These are phyloP conservation scores for Xylota sylvarum DNA, from an alignment of 2,888 invertebrate species.

Conservation along the genomic window DNA sequence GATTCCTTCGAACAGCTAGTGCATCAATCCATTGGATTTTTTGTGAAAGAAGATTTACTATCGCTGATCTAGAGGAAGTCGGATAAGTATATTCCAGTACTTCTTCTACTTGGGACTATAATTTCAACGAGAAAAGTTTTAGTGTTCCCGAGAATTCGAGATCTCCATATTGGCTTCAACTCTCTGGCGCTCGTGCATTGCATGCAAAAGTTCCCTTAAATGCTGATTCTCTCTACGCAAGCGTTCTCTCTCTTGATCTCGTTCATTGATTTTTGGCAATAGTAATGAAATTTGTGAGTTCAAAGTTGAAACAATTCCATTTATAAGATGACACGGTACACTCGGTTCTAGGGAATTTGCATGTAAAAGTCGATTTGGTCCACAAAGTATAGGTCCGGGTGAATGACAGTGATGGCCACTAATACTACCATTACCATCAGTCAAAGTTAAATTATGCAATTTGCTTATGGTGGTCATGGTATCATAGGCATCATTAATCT, in stretches of 20 bases:
- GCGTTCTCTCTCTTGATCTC: constrained; percentile 91
- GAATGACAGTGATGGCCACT: constrained; percentile 57
- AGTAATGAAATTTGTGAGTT: constrained; percentile 89
- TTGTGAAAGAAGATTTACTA: no score
- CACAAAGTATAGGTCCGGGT: constrained; percentile 80
- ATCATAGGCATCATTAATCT: constrained; percentile 82
- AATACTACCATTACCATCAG: constrained; percentile 34
- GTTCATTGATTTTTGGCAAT: constrained; percentile 90
- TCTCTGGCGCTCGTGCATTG: constrained; percentile 86
- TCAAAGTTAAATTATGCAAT: constrained; percentile 57
- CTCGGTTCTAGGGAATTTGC: constrained; percentile 86
- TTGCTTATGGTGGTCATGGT: constrained; percentile 77
- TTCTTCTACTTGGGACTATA: no score
- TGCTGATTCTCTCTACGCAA: constrained; percentile 90
- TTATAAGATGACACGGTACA: constrained; percentile 87
- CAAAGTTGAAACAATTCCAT: constrained; percentile 88
- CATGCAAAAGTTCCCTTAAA: constrained; percentile 90
- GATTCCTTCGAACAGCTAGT: no score
- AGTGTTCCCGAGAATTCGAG: no score
- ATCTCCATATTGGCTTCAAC: constrained; percentile 83
- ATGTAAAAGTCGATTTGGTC: constrained; percentile 85
- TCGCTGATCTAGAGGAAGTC: no score
- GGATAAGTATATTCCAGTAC: no score
- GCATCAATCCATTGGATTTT: no score
- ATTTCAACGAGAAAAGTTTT: no score